Percentiles rank a stretch among this genome's conserved stretches.
Conservation (phyloP, 2,797 vertebrate genomes). For the Pelodytes ibericus region DNA sequence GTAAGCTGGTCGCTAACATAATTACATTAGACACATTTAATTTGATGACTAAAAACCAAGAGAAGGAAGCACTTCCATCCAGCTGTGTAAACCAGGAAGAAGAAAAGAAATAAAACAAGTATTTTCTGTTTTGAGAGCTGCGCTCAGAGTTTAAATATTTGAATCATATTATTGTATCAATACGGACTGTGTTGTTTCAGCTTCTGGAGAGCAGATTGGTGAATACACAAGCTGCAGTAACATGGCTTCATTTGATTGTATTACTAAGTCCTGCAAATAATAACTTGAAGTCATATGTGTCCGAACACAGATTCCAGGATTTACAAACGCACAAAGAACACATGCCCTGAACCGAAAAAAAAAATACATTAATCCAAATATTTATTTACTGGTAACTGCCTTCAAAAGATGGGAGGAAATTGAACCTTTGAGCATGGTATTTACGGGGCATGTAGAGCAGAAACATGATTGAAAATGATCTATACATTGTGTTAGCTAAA, state of each 20-base stretch:
- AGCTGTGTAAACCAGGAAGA: slow-evolving; percentile 51
- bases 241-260: slow-evolving; percentile 49
- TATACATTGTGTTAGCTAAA: too few relatives aligned
- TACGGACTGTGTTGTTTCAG: slow-evolving; percentile 55
- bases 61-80: slow-evolving; percentile 45
- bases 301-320: slow-evolving; percentile 50
- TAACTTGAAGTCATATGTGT: slow-evolving; percentile 51
- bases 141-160: slow-evolving; percentile 48
- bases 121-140: slow-evolving; percentile 55
- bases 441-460: too few relatives aligned
- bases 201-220: slow-evolving; percentile 45
- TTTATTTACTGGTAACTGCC: slow-evolving; percentile 45
- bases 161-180: slow-evolving; percentile 57
- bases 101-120: slow-evolving; percentile 50
- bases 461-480: too few relatives aligned
- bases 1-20: slow-evolving; percentile 26
- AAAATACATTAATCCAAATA: slow-evolving; percentile 43
- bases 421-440: too few relatives aligned
- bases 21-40: slow-evolving; percentile 43
- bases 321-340: slow-evolving; percentile 29
- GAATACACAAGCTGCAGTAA: slow-evolving; percentile 42
- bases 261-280: slow-evolving; percentile 57
- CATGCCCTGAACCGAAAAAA: slow-evolving; percentile 22
- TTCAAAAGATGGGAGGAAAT: too few relatives aligned
- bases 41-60: slow-evolving; percentile 52